Conservation (phyloP, 2,888 invertebrate genomes). For the Phengaris alcon region DNA sequence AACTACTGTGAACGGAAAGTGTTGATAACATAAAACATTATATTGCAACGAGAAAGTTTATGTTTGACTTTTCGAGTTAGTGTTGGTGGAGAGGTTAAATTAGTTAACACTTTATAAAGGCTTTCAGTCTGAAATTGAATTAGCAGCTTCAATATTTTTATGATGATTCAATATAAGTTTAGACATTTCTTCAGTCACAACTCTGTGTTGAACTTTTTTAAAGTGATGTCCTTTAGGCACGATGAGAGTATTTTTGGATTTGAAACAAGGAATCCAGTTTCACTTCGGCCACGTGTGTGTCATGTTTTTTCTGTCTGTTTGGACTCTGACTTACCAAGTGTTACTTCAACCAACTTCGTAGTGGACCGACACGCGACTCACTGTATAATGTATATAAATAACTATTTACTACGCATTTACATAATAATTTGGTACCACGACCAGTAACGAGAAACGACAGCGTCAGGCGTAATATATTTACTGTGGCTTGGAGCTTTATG, state of each 20-base stretch:
- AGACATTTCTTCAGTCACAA: no score
- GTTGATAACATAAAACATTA: neutral
- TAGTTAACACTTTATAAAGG: no score
- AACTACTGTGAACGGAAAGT: neutral
- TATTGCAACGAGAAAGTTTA: neutral
- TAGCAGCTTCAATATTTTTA: no score
- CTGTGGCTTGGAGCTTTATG: neutral
- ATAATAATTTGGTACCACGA: neutral
- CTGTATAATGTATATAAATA: neutral
- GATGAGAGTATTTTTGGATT: no score
- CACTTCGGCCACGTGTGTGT: no score
- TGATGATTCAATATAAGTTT: no score
- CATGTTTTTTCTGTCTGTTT: no score
- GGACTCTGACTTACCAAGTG: neutral
- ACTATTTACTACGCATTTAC: neutral
- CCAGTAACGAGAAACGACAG: neutral
- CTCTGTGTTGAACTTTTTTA: no score
- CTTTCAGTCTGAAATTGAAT: no score
- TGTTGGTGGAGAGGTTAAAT: neutral
- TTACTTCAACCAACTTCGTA: neutral
- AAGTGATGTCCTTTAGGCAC: no score
- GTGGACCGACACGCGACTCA: neutral
- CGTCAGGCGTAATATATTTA: neutral
- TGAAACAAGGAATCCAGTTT: no score
- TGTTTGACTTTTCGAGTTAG: neutral